Conservation (phyloP, 1,140 invertebrate genomes). For the Fragariocoptes setiger region DNA sequence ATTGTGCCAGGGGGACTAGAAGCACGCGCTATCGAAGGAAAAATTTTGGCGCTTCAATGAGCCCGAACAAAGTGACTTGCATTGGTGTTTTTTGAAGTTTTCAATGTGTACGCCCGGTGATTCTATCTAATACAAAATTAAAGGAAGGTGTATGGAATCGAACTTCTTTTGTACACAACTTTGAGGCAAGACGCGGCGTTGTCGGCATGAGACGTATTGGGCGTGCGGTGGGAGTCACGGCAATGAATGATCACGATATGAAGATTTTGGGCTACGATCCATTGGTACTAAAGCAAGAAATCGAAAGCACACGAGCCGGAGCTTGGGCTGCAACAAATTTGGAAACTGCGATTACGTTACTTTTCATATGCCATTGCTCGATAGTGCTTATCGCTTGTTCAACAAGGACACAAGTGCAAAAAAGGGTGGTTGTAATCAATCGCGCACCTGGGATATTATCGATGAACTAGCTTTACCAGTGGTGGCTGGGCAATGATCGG, state of each 20-base stretch:
- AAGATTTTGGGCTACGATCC: slow-evolving; percentile 76
- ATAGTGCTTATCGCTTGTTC: slow-evolving; percentile 64
- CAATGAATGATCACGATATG: slow-evolving; percentile 91
- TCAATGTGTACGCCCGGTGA: slow-evolving; percentile 33
- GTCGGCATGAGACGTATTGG: slow-evolving; percentile 82
- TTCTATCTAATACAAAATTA: slow-evolving; percentile 44
- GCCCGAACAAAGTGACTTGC: slow-evolving; percentile 82
- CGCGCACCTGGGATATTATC: slow-evolving; percentile 78
- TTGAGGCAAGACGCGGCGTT: slow-evolving; percentile 59
- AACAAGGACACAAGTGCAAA: slow-evolving; percentile 49
- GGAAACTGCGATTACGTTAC: slow-evolving; percentile 87
- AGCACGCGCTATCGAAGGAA: no score
- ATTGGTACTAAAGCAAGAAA: slow-evolving; percentile 37
- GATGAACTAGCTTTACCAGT: slow-evolving; percentile 22
- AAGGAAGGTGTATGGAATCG: slow-evolving; percentile 71
- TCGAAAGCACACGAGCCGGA: slow-evolving; percentile 36
- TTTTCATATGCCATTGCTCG: slow-evolving; percentile 75
- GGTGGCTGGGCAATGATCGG: no score
- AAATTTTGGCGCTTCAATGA: no score
- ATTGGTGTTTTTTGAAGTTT: slow-evolving; percentile 66
- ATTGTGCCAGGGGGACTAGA: no score
- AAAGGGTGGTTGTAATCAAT: slow-evolving; percentile 62
- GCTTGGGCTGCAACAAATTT: slow-evolving; percentile 54
- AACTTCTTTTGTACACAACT: slow-evolving; percentile 60
- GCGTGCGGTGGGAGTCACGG: slow-evolving; percentile 42